Base-by-base conservation (phyloP, 2,113 vertebrate genomes). In the Emydura subglobosa region DNA sequence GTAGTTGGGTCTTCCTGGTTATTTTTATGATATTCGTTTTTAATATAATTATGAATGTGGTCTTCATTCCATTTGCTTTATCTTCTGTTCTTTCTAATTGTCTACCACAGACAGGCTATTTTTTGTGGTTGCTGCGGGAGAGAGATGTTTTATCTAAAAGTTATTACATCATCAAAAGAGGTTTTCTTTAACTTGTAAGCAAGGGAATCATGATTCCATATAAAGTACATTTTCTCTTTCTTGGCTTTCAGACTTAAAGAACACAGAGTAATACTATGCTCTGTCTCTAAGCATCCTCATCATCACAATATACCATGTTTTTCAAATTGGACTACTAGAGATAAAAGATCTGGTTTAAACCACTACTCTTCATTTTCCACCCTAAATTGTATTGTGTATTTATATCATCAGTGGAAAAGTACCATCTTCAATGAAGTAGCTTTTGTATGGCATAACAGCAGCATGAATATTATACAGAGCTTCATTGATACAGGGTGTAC, bases 391-490 rank as follows among this genome's bases (percentile, higher is more conserved):
- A 17, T 34, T 1, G 0, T 79, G 2, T 44, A 55, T 83, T 96
- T 94, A 14, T 24, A 74, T 83, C 9, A n/a, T 1, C 65, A 29
- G 79, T 68, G 24, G 24, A 53, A 88, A 61, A 3, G 7, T 47
- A 3, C 1, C 0, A 0, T 55, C 6, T 34, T 44, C 80, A 83
- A 3, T 55, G 31, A 10, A 83, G 0, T 0, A 1, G 54, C 84
- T 68, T 93, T 74, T 86, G 19, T 54, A 31, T 74, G 31, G 3
- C 61, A 34, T 4, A 54, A 9, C 31, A 51, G 51, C 57, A 53
- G 19, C 39, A 3, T 61, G 49, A 2, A 0, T 2, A n/a, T 47
- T n/a, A 1, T 5, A 0, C 79, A 1, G 65, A 54, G n/a, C 25
- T 93, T 65, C 61, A 65, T 34, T 53, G 4, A 2, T 34, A 24